Conservation (phyloP, 2,797 vertebrate species). For the Ambastaia sidthimunki region DNA sequence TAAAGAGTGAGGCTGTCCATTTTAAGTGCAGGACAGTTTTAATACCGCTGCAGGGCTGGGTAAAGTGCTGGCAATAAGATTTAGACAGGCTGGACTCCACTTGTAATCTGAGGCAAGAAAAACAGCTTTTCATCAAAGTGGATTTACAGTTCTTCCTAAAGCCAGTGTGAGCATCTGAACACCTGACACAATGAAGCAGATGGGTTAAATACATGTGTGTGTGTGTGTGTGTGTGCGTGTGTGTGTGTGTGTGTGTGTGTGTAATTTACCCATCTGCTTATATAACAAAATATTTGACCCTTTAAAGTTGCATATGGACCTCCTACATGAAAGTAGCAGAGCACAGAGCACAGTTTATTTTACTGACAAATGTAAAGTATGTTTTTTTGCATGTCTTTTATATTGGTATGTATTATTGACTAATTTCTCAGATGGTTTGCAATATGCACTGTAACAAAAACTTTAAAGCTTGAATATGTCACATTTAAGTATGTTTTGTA, state of each 20-base stretch:
- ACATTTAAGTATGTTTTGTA: background rate
- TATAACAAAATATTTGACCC: too few relatives aligned
- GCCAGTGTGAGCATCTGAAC: conserved; percentile 24
- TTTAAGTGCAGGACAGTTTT: conserved; percentile 68
- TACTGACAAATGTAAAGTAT: too few relatives aligned
- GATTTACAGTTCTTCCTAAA: conserved; percentile 62
- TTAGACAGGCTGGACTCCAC: conserved; percentile 62
- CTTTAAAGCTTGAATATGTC: background rate
- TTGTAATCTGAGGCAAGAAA: conserved; percentile 66
- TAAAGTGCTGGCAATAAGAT: conserved; percentile 68
- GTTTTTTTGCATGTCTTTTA: too few relatives aligned
- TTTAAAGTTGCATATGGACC: too few relatives aligned
- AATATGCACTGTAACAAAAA: background rate
- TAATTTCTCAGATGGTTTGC: too few relatives aligned
- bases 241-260: too few relatives aligned
- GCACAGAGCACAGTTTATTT: too few relatives aligned
- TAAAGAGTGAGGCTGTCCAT: conserved; percentile 62
- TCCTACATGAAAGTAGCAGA: too few relatives aligned
- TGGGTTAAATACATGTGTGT: background rate
- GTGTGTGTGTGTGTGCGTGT: too few relatives aligned
- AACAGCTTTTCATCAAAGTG: conserved; percentile 68
- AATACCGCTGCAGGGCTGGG: conserved; percentile 61
- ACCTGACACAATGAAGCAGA: conserved; percentile 15
- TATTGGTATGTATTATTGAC: too few relatives aligned
- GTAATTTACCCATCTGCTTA: too few relatives aligned